phyloP scores from a whole-genome alignment of 2,888 invertebrate genomes.

The Allygus modestus region DNA sequence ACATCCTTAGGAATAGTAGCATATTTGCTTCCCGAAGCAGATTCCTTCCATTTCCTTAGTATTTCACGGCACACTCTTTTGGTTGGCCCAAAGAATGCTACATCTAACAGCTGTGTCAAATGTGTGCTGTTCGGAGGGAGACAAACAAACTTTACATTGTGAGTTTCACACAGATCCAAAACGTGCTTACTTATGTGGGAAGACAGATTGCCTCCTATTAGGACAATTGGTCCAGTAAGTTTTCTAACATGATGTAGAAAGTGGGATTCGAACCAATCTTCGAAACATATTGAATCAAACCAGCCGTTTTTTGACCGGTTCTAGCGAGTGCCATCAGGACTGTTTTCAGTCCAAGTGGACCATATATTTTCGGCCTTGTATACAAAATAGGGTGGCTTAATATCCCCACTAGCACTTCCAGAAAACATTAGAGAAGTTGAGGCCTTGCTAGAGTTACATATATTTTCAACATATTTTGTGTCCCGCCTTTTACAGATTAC shows the following conservation, averaged over 20 bases:
- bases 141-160: slow-evolving; percentile 72
- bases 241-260: slow-evolving; percentile 68
- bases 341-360: slow-evolving; percentile 72
- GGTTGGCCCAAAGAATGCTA: slow-evolving; percentile 70
- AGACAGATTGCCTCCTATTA: slow-evolving; percentile 72
- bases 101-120: slow-evolving; percentile 69
- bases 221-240: slow-evolving; percentile 67
- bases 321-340: slow-evolving; percentile 71
- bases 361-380: slow-evolving; percentile 71
- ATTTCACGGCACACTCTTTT: slow-evolving; percentile 69
- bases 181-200: slow-evolving; percentile 70
- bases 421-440: slow-evolving; percentile 72
- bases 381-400: slow-evolving; percentile 72
- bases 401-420: slow-evolving; percentile 71
- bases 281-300: slow-evolving; percentile 71
- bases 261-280: slow-evolving; percentile 71
- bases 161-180: slow-evolving; percentile 70
- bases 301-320: slow-evolving; percentile 72
- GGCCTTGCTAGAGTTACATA: slow-evolving; percentile 71
- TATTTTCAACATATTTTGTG: slow-evolving; percentile 72
- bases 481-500: slow-evolving; percentile 70
- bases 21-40: slow-evolving; percentile 52
- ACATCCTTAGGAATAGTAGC: slow-evolving; percentile 64
- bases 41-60: slow-evolving; percentile 67
- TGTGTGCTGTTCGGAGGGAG: slow-evolving; percentile 71